Evolutionary conservation across 2,113 vertebrate genomes (phyloP).

Genomic region (Passer domesticus): DNA sequence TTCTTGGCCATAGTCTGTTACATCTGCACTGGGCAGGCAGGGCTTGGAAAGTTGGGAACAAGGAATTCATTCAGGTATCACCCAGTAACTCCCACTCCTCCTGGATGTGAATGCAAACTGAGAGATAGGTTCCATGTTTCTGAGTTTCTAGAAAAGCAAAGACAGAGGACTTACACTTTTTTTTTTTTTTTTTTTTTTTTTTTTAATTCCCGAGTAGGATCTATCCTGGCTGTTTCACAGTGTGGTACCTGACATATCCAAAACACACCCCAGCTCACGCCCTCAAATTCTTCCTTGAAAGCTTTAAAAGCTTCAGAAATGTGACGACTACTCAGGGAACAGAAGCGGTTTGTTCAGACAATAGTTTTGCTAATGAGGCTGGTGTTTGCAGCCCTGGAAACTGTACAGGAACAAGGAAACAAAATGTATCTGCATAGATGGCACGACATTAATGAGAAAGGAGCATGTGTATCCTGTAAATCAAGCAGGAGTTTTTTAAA

Average conservation of each 20-base stretch:
- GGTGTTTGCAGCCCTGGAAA: not conserved
- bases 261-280: not conserved
- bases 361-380: not conserved
- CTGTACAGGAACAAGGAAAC: not conserved
- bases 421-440: not conserved
- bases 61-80: not conserved
- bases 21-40: not conserved
- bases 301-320: not conserved
- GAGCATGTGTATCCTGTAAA: not conserved
- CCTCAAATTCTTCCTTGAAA: not conserved
- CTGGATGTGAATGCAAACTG: not conserved
- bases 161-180: not conserved
- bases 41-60: not conserved
- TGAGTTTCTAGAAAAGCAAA: not conserved
- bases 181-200: not conserved
- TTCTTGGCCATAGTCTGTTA: not conserved
- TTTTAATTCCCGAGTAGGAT: not conserved
- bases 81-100: rapidly evolving
- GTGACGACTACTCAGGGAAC: not conserved
- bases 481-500: not conserved
- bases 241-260: not conserved
- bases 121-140: rapidly evolving
- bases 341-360: not conserved
- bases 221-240: not conserved
- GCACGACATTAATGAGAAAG: rapidly evolving